Percentiles rank a stretch among this genome's conserved stretches.
These are phyloP conservation scores for Sprattus sprattus DNA, from an alignment of 2,113 vertebrate species.

Conservation along the genomic window DNA sequence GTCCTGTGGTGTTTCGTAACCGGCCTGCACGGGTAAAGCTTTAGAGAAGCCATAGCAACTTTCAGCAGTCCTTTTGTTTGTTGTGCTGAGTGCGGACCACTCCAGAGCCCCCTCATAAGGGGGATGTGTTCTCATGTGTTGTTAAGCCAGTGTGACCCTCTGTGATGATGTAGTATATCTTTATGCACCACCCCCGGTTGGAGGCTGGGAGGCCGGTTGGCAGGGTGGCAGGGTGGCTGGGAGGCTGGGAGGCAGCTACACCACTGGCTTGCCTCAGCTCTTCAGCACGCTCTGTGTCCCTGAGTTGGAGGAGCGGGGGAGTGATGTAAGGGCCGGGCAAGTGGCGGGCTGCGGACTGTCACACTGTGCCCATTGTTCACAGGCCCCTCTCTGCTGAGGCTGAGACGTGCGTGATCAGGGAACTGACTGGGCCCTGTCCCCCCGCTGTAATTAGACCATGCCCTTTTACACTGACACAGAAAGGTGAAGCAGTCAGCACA, in stretches of 20 bases:
- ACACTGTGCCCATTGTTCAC: slow-evolving; percentile 46
- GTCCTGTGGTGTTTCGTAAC: slow-evolving; percentile 24
- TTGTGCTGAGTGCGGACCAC: background rate
- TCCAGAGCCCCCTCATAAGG: background rate
- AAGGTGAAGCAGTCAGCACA: slow-evolving; percentile 2
- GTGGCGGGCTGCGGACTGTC: slow-evolving; percentile 26
- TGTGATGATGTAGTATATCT: background rate
- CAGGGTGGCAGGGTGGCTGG: background rate
- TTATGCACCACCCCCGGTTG: background rate
- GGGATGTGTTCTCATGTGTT: slow-evolving; percentile 3
- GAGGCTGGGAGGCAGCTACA: background rate
- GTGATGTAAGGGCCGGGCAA: slow-evolving; percentile 46
- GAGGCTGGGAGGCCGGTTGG: background rate
- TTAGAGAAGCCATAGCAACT: background rate
- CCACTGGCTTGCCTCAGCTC: background rate
- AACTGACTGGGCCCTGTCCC: slow-evolving; percentile 33
- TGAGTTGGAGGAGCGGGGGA: background rate
- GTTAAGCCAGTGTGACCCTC: background rate
- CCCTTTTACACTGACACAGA: slow-evolving; percentile 23
- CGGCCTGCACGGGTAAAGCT: background rate
- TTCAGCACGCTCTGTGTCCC: background rate
- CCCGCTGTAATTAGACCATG: slow-evolving; percentile 28
- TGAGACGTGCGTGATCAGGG: slow-evolving; percentile 31
- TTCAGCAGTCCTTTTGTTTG: background rate
- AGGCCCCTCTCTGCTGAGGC: background rate